phyloP scores from a whole-genome alignment of 2,113 vertebrate species.

The Halichoeres trimaculatus region DNA sequence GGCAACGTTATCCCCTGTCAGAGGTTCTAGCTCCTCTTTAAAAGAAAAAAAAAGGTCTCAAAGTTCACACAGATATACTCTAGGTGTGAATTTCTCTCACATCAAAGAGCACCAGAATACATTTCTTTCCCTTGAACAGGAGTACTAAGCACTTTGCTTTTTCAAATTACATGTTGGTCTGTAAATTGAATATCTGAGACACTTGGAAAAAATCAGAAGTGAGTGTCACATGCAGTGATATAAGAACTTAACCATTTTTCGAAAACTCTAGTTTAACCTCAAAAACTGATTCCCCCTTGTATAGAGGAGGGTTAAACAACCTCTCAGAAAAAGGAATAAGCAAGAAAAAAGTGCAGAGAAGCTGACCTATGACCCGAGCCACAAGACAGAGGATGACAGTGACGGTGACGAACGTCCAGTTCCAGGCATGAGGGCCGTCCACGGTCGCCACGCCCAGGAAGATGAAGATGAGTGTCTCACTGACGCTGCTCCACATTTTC shows the following conservation, averaged over 20 bases:
- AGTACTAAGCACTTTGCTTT: not conserved
- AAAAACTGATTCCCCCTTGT: not conserved
- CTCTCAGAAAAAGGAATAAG: not conserved
- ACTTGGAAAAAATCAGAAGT: not conserved
- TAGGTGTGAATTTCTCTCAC: not conserved
- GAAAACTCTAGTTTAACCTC: not conserved
- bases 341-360: not conserved
- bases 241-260: not conserved
- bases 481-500: constrained; percentile 99
- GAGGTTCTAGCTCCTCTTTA: constrained; percentile 7
- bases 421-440: constrained; percentile 92
- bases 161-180: not conserved
- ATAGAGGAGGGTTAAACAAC: too few species aligned
- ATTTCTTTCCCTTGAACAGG: not conserved
- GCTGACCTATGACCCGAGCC: constrained; percentile 91
- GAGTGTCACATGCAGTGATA: not conserved
- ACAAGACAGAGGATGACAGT: constrained; percentile 94
- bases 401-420: constrained; percentile 94
- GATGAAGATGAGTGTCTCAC: constrained; percentile 98
- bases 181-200: not conserved
- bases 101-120: not conserved
- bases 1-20: not conserved
- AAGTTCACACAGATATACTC: too few species aligned
- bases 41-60: not conserved
- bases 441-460: constrained; percentile 96